Percentiles rank a stretch among this genome's conserved stretches.
Evolutionary conservation across 2,888 invertebrate genomes (phyloP).

Genomic region (Aricia artaxerxes): DNA sequence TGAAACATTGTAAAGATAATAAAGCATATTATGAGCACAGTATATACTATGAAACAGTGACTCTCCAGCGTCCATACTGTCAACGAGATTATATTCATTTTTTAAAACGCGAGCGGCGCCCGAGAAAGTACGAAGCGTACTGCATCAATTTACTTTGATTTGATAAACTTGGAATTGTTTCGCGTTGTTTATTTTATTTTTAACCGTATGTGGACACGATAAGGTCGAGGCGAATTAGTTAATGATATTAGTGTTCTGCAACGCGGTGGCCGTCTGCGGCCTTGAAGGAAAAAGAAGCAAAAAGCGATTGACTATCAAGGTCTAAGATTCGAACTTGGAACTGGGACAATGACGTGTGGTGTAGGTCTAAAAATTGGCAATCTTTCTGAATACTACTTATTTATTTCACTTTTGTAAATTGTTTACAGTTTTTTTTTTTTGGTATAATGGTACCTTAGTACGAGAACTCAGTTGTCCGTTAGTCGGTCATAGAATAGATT

Average conservation of each 20-base stretch:
- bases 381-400: too few species aligned
- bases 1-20: constrained; percentile 66
- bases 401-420: too few species aligned
- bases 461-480: too few species aligned
- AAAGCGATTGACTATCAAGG: not conserved
- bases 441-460: too few species aligned
- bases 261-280: not conserved
- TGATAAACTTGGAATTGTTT: constrained; percentile 21
- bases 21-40: constrained; percentile 62
- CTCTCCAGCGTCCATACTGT: constrained; percentile 69
- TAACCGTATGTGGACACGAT: constrained; percentile 22
- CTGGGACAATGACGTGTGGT: not conserved
- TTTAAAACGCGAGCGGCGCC: constrained; percentile 34
- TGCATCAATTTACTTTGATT: constrained; percentile 27
- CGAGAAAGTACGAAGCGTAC: constrained; percentile 22
- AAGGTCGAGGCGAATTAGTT: constrained; percentile 3
- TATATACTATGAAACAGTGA: constrained; percentile 70
- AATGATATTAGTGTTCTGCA: not conserved
- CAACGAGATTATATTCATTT: constrained; percentile 65
- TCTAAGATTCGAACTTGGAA: not conserved
- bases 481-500: not conserved
- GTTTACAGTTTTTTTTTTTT: too few species aligned
- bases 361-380: not conserved
- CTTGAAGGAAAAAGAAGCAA: not conserved
- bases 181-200: constrained; percentile 2